Percentiles rank a stretch among this genome's conserved stretches.
phyloP scores from a whole-genome alignment of 2,888 invertebrate genomes.

The Cosmia trapezina region DNA sequence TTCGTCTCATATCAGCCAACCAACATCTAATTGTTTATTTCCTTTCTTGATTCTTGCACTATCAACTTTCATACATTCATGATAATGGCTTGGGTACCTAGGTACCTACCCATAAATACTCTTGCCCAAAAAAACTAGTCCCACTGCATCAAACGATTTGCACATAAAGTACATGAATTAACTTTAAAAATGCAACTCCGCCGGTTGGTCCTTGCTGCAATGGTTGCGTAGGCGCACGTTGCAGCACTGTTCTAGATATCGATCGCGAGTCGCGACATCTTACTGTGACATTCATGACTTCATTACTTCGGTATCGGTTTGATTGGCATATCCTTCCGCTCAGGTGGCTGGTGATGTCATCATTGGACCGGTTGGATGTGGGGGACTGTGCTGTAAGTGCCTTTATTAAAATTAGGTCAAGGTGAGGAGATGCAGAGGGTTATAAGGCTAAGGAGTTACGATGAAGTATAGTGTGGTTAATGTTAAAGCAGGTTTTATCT shows the following conservation, averaged over 20 bases:
- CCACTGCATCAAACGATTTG: conserved; percentile 41
- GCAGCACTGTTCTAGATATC: conserved; percentile 70
- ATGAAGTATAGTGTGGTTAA: not conserved
- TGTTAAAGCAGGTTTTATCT: not conserved
- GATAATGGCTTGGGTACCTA: too few relatives aligned
- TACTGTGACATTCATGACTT: conserved; percentile 63
- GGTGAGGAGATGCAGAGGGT: conserved; percentile 15
- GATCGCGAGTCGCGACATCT: conserved; percentile 69
- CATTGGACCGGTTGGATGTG: conserved; percentile 20
- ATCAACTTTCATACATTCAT: not conserved
- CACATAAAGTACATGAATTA: conserved; percentile 43
- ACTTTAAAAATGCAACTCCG: conserved; percentile 55
- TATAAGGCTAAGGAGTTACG: not conserved
- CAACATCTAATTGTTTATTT: not conserved
- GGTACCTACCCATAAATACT: not conserved
- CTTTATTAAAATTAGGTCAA: conserved; percentile 36
- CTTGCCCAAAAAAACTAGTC: conserved; percentile 25
- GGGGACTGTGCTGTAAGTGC: conserved; percentile 5
- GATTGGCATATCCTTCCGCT: conserved; percentile 63
- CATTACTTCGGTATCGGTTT: conserved; percentile 46
- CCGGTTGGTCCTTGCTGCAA: conserved; percentile 63
- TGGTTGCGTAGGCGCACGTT: conserved; percentile 67
- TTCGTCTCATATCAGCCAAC: not conserved
- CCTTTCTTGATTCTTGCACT: not conserved
- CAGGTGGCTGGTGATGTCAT: conserved; percentile 52